phyloP scores from a whole-genome alignment of 2,888 invertebrate genomes.

The Polietes domitor region DNA sequence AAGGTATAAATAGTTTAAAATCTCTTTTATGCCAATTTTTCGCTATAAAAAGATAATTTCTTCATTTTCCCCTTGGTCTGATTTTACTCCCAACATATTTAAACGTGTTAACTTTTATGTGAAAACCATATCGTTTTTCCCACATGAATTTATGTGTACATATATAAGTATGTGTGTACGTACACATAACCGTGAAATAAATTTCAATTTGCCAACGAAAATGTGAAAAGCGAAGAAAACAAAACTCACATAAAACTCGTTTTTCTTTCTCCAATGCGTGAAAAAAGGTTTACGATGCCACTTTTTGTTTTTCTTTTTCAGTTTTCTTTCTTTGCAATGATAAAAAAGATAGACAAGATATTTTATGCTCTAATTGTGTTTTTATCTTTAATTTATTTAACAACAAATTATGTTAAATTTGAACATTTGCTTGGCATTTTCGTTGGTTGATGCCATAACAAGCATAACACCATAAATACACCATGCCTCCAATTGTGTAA shows the following conservation, averaged over 20 bases:
- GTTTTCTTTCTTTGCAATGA: background rate
- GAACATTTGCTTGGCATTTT: background rate
- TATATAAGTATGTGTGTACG: too few species aligned
- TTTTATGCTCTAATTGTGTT: conserved; percentile 64
- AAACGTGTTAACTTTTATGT: too few species aligned
- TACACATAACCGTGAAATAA: background rate
- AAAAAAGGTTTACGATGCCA: background rate
- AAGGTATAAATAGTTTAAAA: too few species aligned
- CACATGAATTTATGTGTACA: too few species aligned
- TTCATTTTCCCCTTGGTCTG: too few species aligned
- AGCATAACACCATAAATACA: background rate
- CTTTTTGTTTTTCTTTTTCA: background rate
- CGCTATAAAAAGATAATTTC: too few species aligned
- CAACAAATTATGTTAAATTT: conserved; percentile 36
- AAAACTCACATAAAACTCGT: background rate
- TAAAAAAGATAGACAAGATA: conserved; percentile 30
- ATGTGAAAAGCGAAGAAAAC: background rate
- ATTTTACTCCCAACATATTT: too few species aligned
- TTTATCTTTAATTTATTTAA: conserved; percentile 27
- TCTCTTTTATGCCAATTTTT: too few species aligned
- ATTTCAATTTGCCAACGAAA: background rate
- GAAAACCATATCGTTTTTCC: too few species aligned
- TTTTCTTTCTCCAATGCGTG: background rate
- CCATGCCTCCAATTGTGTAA: too few species aligned
- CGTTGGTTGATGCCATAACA: background rate